Base-by-base conservation (phyloP, 1,140 invertebrate genomes). In the Drosophila nigromelanica region DNA sequence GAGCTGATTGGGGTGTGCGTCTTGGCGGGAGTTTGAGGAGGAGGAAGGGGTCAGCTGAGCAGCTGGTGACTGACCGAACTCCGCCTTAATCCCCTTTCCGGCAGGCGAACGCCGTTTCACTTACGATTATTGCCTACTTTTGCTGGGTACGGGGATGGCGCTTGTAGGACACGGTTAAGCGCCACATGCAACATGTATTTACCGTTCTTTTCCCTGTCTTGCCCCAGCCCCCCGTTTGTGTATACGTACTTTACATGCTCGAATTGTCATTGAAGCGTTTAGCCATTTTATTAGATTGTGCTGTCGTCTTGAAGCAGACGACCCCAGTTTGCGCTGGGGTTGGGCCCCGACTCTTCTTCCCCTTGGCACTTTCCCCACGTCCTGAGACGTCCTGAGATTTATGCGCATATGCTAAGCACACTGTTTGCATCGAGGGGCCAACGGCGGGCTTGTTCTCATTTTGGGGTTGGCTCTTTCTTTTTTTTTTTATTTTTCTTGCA, bases 261-360 rank as follows among this genome's bases (percentile, higher is more conserved):
- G 83, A 83, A 87, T 87, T 87, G 83, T 87, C 83, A 87, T 87
- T 87, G 83, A 87, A 87, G 83, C 83, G 83, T 89, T 87, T 87
- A 87, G 83, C 81, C 83, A 87, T 87, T 87, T 87, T 87, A 87
- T 87, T 87, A 73, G 83, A 87, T 87, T 87, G 83, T 66, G 82
- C 76, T 78, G 75, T 75, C 72, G 66, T 78, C 71, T 75, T 71
- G 80, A 89, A 77, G 81, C 42, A 15, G 55, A 58, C 55, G 55
- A 80, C 73, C 72, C 80, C 80, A 73, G 66, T 72, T 78, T 67
- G 58, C 50, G 54, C 55, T 59, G 72, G 56, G 70, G 43, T 43
- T 50, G 15, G 5, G 27, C 45, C 18, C 5, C 27, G 2, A 0
- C n/a, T 43, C 35, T 8, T 39, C 35, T 5, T 11, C 47, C 27